Evolutionary conservation across 2,113 vertebrate genomes (phyloP), one percentile per base, ranked within the genome.

Genomic region (Epinephelus lanceolatus): DNA sequence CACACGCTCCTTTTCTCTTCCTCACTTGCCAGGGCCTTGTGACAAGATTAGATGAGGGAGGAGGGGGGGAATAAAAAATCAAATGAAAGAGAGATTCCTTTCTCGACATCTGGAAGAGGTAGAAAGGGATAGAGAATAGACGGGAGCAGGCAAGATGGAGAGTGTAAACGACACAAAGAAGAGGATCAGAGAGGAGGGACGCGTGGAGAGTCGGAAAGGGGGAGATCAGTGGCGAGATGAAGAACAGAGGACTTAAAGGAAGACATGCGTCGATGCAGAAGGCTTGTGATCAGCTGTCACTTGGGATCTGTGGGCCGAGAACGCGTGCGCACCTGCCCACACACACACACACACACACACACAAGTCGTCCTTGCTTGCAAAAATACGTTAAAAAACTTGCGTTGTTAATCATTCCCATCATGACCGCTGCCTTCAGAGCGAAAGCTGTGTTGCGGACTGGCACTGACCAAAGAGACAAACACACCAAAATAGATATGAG

Each of bases 141-240:
- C 65, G 59, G 62, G 33, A 74, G 40, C 76, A 21, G 47, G 59
- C 6, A 47, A 78, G 81, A 90, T 65, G 67, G 87, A 90, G 75
- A 91, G 82, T 80, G 88, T 89, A 86, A 90, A 92, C 77, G 75
- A 88, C 83, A 84, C 85, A 86, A 86, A 90, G 84, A 82, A 59
- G 69, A 52, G 78, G 89, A 93, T 92, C 89, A 94, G 80, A 94
- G 71, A 66, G 66, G 59, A 87, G 69, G 86, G 60, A 25, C 47
- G 59, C 55, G 4, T 60, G 56, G 69, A 71, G 84, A 79, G 87
- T 82, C 33, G 53, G 70, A 65, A 63, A 80, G 53, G 42, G 61
- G 60, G 74, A 81, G 86, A 89, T 88, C 80, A 89, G 87, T 55
- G 49, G 52, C 45, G 80, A 78, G 81, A 90, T 74, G 85, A 89